Conservation (phyloP, 2,113 vertebrate genomes). For the Petroica traversi region DNA sequence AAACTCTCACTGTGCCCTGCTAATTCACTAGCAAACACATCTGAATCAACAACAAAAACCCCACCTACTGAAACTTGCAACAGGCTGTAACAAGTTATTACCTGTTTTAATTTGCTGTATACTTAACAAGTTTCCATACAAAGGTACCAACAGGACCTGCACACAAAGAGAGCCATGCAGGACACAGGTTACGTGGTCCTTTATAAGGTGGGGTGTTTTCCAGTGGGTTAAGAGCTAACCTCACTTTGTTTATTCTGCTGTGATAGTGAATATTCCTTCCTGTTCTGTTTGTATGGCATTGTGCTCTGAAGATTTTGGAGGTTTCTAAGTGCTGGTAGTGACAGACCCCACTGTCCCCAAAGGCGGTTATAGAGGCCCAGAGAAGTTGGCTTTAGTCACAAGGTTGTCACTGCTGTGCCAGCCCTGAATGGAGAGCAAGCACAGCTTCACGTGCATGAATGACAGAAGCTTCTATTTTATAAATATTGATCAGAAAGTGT, state of each 20-base stretch:
- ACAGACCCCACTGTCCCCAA: not conserved
- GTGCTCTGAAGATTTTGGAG: not conserved
- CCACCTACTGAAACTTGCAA: not conserved
- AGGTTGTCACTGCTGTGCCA: accelerated
- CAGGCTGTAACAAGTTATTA: not conserved
- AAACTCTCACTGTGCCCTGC: not conserved
- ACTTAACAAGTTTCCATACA: not conserved
- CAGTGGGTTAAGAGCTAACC: not conserved
- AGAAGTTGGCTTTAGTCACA: not conserved
- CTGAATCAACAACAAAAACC: not conserved
- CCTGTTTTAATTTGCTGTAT: not conserved
- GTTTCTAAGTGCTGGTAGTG: not conserved
- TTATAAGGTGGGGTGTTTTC: not conserved
- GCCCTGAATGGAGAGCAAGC: not conserved
- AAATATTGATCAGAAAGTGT: not conserved
- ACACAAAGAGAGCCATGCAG: accelerated
- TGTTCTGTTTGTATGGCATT: not conserved
- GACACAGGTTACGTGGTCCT: not conserved
- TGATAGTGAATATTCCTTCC: accelerated
- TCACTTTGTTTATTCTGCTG: not conserved
- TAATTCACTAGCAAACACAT: not conserved
- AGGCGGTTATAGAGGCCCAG: not conserved
- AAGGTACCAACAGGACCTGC: not conserved
- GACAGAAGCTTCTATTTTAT: not conserved
- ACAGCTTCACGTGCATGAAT: not conserved